Evolutionary conservation across 2,113 vertebrate genomes (phyloP), one percentile per base, ranked within the genome.

Genomic region (Dunckerocampus dactyliophorus): DNA sequence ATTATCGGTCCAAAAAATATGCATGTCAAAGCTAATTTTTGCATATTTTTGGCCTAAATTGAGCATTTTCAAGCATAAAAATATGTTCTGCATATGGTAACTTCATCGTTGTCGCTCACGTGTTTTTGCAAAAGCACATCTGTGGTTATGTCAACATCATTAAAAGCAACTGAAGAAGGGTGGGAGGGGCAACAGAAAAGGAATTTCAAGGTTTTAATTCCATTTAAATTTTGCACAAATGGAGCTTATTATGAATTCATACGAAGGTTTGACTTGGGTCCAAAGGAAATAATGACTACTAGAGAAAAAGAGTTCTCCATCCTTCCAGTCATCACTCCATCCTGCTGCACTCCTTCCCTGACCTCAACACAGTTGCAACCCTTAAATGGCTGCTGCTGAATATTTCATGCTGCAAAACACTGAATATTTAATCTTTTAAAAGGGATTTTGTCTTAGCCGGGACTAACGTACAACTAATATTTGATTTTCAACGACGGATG

Each of bases 361-460:
- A 76, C 62, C 80, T 72, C 64, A 81, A 76, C 80, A 72, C 77
- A 61, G 69, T 72, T 69, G 31, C 64, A 71, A 31, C 64, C 58
- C 59, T 76, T 80, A 82, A 83, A 85, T 72, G 72, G 66, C 76
- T 75, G 81, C 71, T 73, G 19, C 51, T 85, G 76, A 78, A 89
- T 89, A 85, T 84, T 87, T 84, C 64, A 88, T 85, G 62, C 31
- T 53, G 71, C 57, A 74, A 84, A 87, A 85, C 69, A 75, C 63
- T 81, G 78, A 84, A 84, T 82, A 77, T 82, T 84, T 85, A 69
- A 87, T 84, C 74, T 80, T 84, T 82, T 77, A 72, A 72, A 73
- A 43, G 47, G 64, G 47, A 72, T 77, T 85, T 78, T 80, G 75
- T 82, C 68, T 62, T 69, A 60, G 62, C 68, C 19, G 34, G 51